Conservation (phyloP, 2,797 vertebrate species). For the Dendrocincla fuliginosa region DNA sequence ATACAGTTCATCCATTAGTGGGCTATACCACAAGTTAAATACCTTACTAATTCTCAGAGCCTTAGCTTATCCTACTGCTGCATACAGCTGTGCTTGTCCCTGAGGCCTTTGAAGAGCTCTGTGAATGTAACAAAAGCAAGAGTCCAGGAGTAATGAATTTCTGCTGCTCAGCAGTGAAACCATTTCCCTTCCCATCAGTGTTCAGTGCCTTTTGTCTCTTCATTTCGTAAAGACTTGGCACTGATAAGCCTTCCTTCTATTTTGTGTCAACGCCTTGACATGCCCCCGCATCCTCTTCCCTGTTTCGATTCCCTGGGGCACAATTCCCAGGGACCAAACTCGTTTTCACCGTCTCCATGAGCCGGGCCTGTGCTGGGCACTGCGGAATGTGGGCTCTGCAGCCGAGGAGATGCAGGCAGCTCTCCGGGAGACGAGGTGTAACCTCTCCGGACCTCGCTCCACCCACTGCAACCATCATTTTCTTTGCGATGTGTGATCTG, state of each 20-base stretch:
- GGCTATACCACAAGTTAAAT: background rate
- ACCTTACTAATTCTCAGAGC: background rate
- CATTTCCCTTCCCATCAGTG: background rate
- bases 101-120: rapidly evolving
- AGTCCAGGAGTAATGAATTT: background rate
- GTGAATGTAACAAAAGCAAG: rapidly evolving
- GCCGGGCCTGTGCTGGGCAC: background rate
- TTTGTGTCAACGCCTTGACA: background rate
- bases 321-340: background rate
- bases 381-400: rapidly evolving
- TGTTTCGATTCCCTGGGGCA: too few relatives aligned
- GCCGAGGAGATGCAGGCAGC: background rate
- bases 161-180: background rate
- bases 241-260: background rate
- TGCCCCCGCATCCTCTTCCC: background rate
- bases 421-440: rapidly evolving
- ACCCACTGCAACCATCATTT: rapidly evolving
- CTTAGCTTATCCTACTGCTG: background rate
- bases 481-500: rapidly evolving
- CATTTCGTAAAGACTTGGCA: background rate
- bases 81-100: background rate
- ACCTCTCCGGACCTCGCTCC: background rate
- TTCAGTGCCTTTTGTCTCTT: background rate
- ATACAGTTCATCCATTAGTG: background rate
- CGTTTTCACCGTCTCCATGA: background rate